Evolutionary conservation across 2,113 vertebrate genomes (phyloP), one percentile per base, ranked within the genome.

Genomic region (Muntiacus muntjak): DNA sequence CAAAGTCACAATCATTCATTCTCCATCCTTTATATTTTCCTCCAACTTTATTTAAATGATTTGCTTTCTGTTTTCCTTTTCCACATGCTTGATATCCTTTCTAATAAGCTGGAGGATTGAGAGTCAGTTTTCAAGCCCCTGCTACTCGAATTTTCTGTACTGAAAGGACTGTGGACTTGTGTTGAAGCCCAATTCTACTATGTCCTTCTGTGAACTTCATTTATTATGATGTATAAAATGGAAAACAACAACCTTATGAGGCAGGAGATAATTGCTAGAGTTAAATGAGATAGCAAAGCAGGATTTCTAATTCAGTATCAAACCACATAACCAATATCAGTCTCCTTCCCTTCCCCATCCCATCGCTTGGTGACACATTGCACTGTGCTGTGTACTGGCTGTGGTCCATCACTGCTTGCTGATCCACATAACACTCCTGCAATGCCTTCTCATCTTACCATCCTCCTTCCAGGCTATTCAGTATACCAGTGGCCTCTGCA

Each of bases 21-120:
- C 5, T 86, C 30, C 15, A n/a, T 79, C 36, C 43, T 93, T 85
- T 45, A 19, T 87, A n/a, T 94, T 96, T 97, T 92, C 79, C 79
- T 87, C 83, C 17, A 87, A 17, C 21, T 19, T 93, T 54, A 95
- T 16, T 60, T 23, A 93, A 87, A 81, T 79, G 10, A n/a, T 50
- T 25, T 74, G 2, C 26, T 62, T 79, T 71, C 19, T 74, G 3
- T 58, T 76, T 57, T 28, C 30, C 23, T 14, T 67, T 47, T 78
- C 26, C 21, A 17, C 6, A 10, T 43, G 64, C 64, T 78, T 16
- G 58, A 57, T 84, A 60, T 57, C 19, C 43, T 92, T 86, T 55
- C 64, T 83, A 16, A 47, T 58, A 76, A 88, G 14, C 50, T 71
- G 8, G n/a, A 45, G 9, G 60, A 25, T 28, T 60, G 36, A 58